Conservation (phyloP, 2,888 invertebrate genomes). For the Ectemnius continuus region DNA sequence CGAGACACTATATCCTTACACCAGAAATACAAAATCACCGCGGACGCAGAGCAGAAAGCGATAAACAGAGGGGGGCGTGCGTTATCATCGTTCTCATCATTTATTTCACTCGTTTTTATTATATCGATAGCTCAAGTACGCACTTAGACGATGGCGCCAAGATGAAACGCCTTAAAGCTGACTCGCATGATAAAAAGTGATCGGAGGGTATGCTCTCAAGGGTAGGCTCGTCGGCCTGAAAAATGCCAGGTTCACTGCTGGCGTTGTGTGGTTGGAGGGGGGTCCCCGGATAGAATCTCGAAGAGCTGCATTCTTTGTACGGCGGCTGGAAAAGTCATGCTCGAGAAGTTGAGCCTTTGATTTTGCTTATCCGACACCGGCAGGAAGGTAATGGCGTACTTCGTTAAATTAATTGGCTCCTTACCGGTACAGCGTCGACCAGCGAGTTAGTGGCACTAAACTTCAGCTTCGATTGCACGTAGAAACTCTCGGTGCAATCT, state of each 20-base stretch:
- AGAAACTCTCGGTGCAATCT: constrained; percentile 46
- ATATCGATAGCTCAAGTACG: neutral
- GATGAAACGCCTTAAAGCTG: constrained; percentile 15
- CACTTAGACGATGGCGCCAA: constrained; percentile 34
- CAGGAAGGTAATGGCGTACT: constrained; percentile 64
- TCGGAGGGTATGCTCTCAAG: constrained; percentile 24
- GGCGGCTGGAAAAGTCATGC: constrained; percentile 6
- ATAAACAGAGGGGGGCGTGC: too few species aligned
- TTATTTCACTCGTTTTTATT: too few species aligned
- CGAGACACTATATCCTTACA: too few species aligned
- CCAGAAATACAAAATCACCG: too few species aligned
- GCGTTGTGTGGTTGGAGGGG: constrained; percentile 14
- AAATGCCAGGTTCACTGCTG: constrained; percentile 42
- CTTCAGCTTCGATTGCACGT: constrained; percentile 60
- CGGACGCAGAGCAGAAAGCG: too few species aligned
- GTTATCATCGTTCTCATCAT: too few species aligned
- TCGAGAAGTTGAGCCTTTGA: constrained; percentile 51
- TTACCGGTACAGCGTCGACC: constrained; percentile 46
- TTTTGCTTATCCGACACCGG: constrained; percentile 63
- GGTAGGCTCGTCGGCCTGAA: constrained; percentile 39
- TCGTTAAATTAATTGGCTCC: constrained; percentile 68
- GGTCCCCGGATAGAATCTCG: constrained; percentile 43
- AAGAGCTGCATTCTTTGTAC: constrained; percentile 15
- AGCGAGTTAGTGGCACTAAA: constrained; percentile 62
- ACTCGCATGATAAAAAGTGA: constrained; percentile 17